phyloP scores from a whole-genome alignment of 2,113 vertebrate species.

The Numida meleagris region DNA sequence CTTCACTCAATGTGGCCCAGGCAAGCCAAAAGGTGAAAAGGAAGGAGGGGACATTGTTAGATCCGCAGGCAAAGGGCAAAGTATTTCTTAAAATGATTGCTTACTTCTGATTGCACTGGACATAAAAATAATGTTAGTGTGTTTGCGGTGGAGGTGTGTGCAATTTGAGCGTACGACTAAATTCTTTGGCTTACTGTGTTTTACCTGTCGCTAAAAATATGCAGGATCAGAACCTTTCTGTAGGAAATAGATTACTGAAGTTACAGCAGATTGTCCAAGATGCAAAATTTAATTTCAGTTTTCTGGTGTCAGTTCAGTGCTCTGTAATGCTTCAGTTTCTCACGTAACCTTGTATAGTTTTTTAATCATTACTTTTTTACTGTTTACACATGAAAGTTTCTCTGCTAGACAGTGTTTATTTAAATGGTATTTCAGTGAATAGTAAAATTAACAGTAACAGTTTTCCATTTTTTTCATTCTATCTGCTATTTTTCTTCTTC shows the following conservation, averaged over 20 bases:
- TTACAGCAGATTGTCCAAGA: neutral
- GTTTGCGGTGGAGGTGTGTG: neutral
- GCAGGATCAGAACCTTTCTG: neutral
- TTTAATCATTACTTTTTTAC: conserved; percentile 40
- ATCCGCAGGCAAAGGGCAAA: neutral
- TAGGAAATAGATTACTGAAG: neutral
- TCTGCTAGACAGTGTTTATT: conserved; percentile 34
- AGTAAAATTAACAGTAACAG: conserved; percentile 21
- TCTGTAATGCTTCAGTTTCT: conserved; percentile 30
- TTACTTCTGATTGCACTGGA: neutral
- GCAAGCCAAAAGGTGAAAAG: neutral
- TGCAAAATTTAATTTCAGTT: conserved; percentile 11
- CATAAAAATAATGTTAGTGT: neutral
- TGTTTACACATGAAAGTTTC: conserved; percentile 20
- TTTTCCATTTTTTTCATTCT: neutral
- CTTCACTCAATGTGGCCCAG: no score
- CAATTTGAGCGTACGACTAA: neutral
- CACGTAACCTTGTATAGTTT: conserved; percentile 1
- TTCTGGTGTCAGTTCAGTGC: conserved; percentile 37
- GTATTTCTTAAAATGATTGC: neutral
- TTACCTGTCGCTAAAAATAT: neutral
- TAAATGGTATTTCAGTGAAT: conserved; percentile 18
- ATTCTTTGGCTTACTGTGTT: neutral
- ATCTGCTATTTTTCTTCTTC: neutral
- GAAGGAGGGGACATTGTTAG: neutral